A percentile compares a stretch with the other conserved stretches of the same genome.
phyloP scores from a whole-genome alignment of 2,797 vertebrate species.

The Coreius guichenoti region DNA sequence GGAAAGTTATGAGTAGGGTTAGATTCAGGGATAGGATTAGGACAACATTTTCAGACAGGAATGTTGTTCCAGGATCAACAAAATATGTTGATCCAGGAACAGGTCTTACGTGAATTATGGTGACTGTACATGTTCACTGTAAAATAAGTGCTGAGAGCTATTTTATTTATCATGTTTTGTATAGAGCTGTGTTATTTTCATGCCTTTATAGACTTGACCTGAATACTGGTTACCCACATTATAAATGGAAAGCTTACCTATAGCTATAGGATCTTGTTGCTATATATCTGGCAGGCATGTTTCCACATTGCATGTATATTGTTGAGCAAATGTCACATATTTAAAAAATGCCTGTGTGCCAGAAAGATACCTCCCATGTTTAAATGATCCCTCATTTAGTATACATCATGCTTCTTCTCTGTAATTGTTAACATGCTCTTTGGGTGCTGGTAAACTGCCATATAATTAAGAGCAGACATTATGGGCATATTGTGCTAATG shows the following conservation, averaged over 20 bases:
- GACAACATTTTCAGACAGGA: not conserved
- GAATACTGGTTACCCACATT: not conserved
- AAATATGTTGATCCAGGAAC: too few relatives aligned
- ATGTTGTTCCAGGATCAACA: too few relatives aligned
- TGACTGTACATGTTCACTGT: not conserved
- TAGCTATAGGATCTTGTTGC: not conserved
- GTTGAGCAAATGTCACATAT: not conserved
- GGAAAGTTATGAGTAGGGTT: not conserved
- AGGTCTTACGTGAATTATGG: not conserved
- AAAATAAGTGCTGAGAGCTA: not conserved
- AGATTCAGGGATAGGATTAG: not conserved
- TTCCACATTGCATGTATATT: conserved; percentile 16
- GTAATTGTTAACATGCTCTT: conserved; percentile 19
- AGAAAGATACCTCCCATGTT: not conserved
- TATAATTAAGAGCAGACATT: conserved; percentile 17
- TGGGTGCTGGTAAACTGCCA: conserved; percentile 24
- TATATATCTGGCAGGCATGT: conserved; percentile 16
- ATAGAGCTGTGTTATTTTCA: not conserved
- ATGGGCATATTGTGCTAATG: conserved; percentile 30
- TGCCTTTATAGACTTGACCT: not conserved
- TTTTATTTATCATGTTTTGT: not conserved
- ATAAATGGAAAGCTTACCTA: not conserved
- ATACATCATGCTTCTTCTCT: conserved; percentile 16
- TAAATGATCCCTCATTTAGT: conserved; percentile 6
- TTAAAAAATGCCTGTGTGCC: not conserved